Conservation (phyloP, 2,113 vertebrate species). For the Gadus macrocephalus region DNA sequence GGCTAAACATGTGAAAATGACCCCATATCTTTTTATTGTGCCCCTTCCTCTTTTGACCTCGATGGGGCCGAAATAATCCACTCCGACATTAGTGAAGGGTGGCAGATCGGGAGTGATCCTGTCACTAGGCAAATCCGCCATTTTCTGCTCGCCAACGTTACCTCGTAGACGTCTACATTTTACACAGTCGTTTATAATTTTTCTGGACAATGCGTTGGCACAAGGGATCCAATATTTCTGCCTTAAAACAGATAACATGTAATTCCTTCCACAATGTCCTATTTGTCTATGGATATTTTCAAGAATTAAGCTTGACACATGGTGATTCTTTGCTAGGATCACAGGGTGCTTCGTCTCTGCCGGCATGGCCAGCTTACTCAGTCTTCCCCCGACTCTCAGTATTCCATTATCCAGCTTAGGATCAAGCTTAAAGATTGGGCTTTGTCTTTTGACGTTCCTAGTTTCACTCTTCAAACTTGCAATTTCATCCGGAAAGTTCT, state of each 20-base stretch:
- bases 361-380: no score
- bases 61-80: not conserved
- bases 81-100: not conserved
- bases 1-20: not conserved
- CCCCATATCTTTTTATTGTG: not conserved
- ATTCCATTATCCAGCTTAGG: not conserved
- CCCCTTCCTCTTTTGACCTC: not conserved
- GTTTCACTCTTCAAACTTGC: no score
- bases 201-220: not conserved
- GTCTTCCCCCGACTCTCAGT: not conserved
- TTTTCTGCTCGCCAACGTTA: slow-evolving; percentile 10
- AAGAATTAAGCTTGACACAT: not conserved
- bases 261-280: not conserved
- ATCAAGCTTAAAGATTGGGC: not conserved
- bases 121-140: not conserved
- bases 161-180: not conserved
- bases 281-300: not conserved
- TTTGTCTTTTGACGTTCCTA: not conserved
- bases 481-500: no score
- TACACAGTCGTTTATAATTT: not conserved
- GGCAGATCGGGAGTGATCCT: not conserved
- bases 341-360: not conserved
- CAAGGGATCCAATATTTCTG: slow-evolving; percentile 8
- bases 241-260: not conserved
- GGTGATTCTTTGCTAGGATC: not conserved